phyloP scores from a whole-genome alignment of 2,797 vertebrate genomes.

The Sarcoramphus papa region DNA sequence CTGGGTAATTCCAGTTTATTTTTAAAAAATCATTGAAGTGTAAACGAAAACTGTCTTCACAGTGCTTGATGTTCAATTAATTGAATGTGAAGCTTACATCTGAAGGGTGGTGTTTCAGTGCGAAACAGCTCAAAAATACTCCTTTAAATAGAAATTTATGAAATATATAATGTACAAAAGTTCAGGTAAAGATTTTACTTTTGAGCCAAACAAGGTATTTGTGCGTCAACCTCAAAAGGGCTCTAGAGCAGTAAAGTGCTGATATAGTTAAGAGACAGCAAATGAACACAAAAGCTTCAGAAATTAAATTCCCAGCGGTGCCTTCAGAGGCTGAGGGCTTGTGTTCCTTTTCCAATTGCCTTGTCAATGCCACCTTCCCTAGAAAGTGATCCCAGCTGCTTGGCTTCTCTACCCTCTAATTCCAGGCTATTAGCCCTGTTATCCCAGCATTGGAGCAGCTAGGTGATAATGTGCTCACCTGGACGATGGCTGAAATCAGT shows the following conservation, averaged over 20 bases:
- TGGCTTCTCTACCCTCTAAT: too few species aligned
- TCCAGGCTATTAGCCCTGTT: too few species aligned
- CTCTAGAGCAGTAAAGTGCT: not conserved
- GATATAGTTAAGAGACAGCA: not conserved
- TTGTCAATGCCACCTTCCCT: too few species aligned
- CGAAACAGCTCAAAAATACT: not conserved
- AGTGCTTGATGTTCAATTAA: not conserved
- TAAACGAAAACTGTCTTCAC: not conserved
- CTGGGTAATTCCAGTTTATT: not conserved
- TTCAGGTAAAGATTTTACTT: not conserved
- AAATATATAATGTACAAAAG: not conserved
- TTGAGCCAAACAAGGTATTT: not conserved
- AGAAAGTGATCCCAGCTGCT: too few species aligned
- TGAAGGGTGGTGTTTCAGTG: not conserved
- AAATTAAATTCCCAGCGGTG: not conserved
- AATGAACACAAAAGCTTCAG: not conserved
- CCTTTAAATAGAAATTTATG: not conserved
- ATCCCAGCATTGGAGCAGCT: too few species aligned
- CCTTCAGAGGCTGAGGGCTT: too few species aligned
- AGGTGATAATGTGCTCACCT: too few species aligned
- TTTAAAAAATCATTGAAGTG: not conserved
- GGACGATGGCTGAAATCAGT: too few species aligned
- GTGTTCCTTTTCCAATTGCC: too few species aligned
- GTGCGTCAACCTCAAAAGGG: not conserved
- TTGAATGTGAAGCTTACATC: not conserved